phyloP scores from a whole-genome alignment of 2,888 invertebrate species.

The Polydrusus pterygomalis region DNA sequence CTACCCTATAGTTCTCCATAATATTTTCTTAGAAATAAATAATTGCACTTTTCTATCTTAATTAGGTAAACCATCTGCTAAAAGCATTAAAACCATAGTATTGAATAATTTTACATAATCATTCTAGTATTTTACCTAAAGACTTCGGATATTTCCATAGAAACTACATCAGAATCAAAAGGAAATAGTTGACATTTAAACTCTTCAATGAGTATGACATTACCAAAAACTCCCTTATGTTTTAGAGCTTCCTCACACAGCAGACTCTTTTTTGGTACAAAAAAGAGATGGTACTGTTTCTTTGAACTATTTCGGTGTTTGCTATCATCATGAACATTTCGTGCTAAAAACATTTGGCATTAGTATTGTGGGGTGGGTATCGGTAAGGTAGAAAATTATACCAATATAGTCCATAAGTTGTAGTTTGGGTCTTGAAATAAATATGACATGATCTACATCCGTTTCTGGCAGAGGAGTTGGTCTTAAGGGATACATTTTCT shows the following conservation, averaged over 20 bases:
- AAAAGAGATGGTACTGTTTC: slow-evolving; percentile 90
- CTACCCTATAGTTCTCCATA: no score
- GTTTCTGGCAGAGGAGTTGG: slow-evolving; percentile 81
- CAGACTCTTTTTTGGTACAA: slow-evolving; percentile 90
- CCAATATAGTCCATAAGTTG: slow-evolving; percentile 84
- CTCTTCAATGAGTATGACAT: slow-evolving; percentile 86
- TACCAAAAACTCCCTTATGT: slow-evolving; percentile 87
- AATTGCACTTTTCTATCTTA: no score
- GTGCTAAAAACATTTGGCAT: no score
- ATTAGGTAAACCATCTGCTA: no score
- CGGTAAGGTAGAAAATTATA: no score
- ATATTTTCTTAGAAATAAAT: no score
- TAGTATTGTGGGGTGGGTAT: no score
- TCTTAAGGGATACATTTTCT: slow-evolving; percentile 86
- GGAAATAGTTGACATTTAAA: slow-evolving; percentile 92
- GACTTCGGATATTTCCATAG: slow-evolving; percentile 90
- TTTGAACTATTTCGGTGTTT: slow-evolving; percentile 70
- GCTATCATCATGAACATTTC: slow-evolving; percentile 78
- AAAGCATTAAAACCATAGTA: no score
- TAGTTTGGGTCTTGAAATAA: slow-evolving; percentile 88
- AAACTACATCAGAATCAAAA: slow-evolving; percentile 93
- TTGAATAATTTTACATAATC: no score
- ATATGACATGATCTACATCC: slow-evolving; percentile 89
- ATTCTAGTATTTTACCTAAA: slow-evolving; percentile 77
- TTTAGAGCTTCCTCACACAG: slow-evolving; percentile 91